Conservation (phyloP, 2,113 vertebrate genomes). For the Papio anubis region DNA sequence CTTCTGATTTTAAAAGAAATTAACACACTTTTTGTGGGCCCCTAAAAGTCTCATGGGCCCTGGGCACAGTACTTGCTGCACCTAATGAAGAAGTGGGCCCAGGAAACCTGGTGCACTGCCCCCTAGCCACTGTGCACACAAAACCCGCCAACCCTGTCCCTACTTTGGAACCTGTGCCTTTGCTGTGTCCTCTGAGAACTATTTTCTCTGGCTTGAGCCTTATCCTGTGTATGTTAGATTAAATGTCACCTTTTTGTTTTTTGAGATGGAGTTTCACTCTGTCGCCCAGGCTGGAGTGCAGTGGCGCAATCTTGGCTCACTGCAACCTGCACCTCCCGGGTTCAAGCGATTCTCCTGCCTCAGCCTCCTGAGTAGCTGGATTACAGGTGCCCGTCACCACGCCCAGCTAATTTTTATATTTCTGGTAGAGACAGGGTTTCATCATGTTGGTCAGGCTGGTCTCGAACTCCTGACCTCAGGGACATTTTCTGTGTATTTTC, state of each 20-base stretch:
- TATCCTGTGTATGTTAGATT: too few species aligned
- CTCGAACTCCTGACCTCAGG: too few species aligned
- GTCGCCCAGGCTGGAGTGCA: too few species aligned
- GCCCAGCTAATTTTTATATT: too few species aligned
- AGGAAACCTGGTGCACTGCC: background rate
- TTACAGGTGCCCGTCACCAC: too few species aligned
- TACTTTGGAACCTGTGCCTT: background rate
- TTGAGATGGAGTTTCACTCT: too few species aligned
- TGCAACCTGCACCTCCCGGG: too few species aligned
- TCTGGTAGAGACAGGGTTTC: too few species aligned
- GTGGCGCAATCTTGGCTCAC: too few species aligned
- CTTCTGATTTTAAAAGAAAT: background rate
- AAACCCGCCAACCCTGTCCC: background rate
- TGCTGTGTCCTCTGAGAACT: background rate
- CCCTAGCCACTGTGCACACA: background rate
- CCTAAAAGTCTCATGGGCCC: background rate
- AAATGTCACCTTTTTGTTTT: background rate
- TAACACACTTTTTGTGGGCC: background rate
- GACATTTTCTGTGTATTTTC: background rate
- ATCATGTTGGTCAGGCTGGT: too few species aligned
- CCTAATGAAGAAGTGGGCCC: background rate
- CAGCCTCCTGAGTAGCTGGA: too few species aligned
- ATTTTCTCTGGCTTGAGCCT: rapidly evolving
- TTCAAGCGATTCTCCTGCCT: too few species aligned
- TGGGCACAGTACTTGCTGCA: background rate